phyloP scores from a whole-genome alignment of 2,113 vertebrate genomes.

The Odocoileus hemionus region DNA sequence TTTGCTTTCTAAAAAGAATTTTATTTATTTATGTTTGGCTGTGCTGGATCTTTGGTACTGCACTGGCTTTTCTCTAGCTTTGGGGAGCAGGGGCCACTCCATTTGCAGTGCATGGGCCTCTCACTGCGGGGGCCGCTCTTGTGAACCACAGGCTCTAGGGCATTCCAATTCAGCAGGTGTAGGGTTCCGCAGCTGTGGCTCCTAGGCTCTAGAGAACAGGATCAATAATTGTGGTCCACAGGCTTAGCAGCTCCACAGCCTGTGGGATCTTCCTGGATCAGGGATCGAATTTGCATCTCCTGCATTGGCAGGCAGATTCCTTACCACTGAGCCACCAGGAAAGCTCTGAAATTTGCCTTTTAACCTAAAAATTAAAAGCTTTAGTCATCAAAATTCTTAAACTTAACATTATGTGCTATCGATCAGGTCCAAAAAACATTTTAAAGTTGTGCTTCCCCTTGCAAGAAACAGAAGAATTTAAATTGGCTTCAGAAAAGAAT shows the following conservation, averaged over 20 bases:
- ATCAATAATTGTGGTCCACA: not conserved
- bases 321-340: not conserved
- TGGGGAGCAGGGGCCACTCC: not conserved
- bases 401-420: not conserved
- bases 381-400: not conserved
- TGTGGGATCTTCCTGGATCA: not conserved
- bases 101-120: not conserved
- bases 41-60: not conserved
- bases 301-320: not conserved
- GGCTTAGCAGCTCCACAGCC: not conserved
- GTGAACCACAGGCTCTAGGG: not conserved
- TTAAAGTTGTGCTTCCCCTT: not conserved
- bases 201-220: not conserved
- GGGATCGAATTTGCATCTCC: not conserved
- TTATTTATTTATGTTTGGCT: not conserved
- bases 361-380: not conserved
- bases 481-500: not conserved
- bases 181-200: not conserved
- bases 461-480: not conserved
- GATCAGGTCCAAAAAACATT: not conserved
- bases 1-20: not conserved
- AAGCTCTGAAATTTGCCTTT: not conserved
- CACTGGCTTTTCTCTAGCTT: not conserved
- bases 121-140: not conserved
- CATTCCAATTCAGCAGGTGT: not conserved